Percentiles rank a stretch among this genome's conserved stretches.
phyloP scores from a whole-genome alignment of 2,888 invertebrate genomes.

The Xestia ashworthii region DNA sequence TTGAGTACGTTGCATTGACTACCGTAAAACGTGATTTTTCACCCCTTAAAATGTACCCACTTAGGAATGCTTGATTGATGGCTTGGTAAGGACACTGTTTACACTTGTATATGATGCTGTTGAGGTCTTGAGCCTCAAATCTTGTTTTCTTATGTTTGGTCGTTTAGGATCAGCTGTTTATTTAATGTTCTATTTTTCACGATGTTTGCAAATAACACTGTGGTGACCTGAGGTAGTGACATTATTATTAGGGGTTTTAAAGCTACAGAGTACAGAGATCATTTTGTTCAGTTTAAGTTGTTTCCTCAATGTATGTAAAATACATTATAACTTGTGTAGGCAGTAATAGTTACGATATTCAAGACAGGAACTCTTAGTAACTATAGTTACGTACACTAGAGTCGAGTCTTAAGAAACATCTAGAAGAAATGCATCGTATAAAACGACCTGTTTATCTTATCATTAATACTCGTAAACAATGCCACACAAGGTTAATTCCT shows the following conservation, averaged over 20 bases:
- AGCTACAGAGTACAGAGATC: no score
- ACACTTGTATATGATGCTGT: background rate
- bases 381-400: no score
- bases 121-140: background rate
- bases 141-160: background rate
- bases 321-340: background rate
- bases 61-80: no score
- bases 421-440: background rate
- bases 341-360: background rate
- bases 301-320: background rate
- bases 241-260: no score
- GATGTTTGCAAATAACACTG: background rate
- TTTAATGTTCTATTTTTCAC: background rate
- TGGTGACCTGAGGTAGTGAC: background rate
- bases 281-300: background rate
- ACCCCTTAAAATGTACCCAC: no score
- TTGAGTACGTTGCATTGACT: no score
- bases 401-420: background rate
- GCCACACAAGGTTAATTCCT: slow-evolving; percentile 36
- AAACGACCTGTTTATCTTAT: background rate
- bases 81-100: no score
- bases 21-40: no score
- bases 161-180: background rate
- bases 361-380: background rate
- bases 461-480: slow-evolving; percentile 10